Evolutionary conservation across 1,140 invertebrate genomes (phyloP), one percentile per base, ranked within the genome.

Genomic region (fruit fly (Drosophila melanogaster)): DNA sequence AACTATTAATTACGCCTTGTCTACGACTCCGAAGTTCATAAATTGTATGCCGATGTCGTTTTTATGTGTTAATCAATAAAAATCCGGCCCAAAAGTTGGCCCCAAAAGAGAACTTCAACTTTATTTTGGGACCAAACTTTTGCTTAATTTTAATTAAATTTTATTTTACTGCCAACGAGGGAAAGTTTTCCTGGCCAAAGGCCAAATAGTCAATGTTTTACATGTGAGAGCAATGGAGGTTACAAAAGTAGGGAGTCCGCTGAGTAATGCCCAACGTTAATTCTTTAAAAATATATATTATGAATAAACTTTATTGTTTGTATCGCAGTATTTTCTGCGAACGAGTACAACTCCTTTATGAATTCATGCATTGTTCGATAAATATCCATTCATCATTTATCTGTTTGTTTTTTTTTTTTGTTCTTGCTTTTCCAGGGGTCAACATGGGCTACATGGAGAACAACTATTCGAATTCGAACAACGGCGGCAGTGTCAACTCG

Each of bases 401-500:
- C 15, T 19, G 37, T 37, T 47, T 33, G 19, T 50, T 30, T 0
- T 1, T 0, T 30, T 8, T 10, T 30, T 8, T 30, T 30, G 30
- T 30, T 8, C 8, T 22, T 22, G 19, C 19, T 30, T 8, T 67
- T 71, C 50, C 90, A 96, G 95, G 95, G 94, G 95, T 96, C 69
- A 97, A 96, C 92, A 97, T 97, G 95, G 96, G 95, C 51, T 97
- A 97, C 93, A 95, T 97, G 93, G 96, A 97, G 85, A 97, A 97
- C 92, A 97, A 96, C 92, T 98, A 97, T 93, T 97, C 96, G 43
- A 98, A 97, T 92, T 97, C 96, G 54, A 97, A 97, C 93, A 97
- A 98, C 92, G 97, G 97, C 22, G 97, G 97, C 53, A 97, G 97
- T 58, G 97, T 98, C 38, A 97, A 98, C 93, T 98, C 97, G 1